Evolutionary conservation across 2,888 invertebrate genomes (phyloP), one percentile per base, ranked within the genome.

Genomic region (Drymonia ruficornis): DNA sequence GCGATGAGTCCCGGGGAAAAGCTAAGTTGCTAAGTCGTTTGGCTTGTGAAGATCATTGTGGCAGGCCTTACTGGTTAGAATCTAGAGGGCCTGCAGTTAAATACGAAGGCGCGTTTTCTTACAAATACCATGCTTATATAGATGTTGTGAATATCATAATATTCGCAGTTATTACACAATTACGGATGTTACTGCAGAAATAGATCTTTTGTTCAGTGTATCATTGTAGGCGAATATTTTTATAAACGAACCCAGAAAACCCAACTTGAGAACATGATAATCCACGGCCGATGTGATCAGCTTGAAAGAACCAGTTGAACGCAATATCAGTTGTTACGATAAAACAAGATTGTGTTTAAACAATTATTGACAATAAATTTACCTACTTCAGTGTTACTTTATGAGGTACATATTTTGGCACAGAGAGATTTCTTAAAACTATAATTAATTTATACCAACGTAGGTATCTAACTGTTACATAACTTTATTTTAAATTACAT

Each of bases 331-430:
- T 50, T 68, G 59, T 64, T 50, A 61, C 49, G 65, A 56, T 59
- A 80, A 84, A 87, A 80, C 72, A 83, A 85, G 77, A 81, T 77
- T 81, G 23, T 84, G 79, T 81, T 80, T 70, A 86, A 87, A 82
- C 76, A 86, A 84, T 74, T 76, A 75, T 80, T 78, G 80, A 80
- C 81, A 83, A 84, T 88, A 87, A 83, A 77, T 86, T 89, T 90
- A 91, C 85, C 89, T 91, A 91, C 80, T 84, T 87, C 85, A 84
- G 78, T 84, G 86, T 89, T 88, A 91, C 73, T 93, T 93, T 87
- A 95, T 95, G 95, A 95, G 95, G 96, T 96, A 95, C 95, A 95
- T 94, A 94, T 95, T 95, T 95, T 96, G 96, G 96, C 96, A 96
- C 96, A 95, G 94, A 94, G 94, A 94, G 94, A 94, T 93, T 94